Evolutionary conservation across 2,888 invertebrate species (phyloP), one percentile per base, ranked within the genome.

Genomic region (Erebia epiphron): DNA sequence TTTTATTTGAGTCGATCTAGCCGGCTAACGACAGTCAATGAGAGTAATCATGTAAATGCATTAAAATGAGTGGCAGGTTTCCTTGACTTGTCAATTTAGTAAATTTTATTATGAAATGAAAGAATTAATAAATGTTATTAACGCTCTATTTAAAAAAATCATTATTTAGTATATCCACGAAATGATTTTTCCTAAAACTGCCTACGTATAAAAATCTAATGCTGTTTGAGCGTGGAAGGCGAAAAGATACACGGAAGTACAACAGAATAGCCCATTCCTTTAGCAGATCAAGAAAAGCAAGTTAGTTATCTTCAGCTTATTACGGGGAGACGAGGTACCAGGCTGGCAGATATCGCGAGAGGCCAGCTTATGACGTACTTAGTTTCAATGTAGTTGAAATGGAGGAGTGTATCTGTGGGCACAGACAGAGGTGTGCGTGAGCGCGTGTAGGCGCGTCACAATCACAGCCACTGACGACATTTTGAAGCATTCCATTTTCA

Each of bases 251-350:
- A 81, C 89, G 90, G 89, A 89, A 89, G 86, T 83, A 75, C 77
- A 76, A 83, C 67, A 82, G 83, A 86, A 83, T 83, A 83, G 83
- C 84, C 79, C 82, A 83, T 84, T 84, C 81, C 83, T 82, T 81
- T 82, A 82, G 84, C 83, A 85, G 88, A 90, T 90, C 89, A 88
- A 90, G 89, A 89, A 89, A 89, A 88, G 87, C 89, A 86, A 89
- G 89, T 90, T 90, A 89, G 89, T 90, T 90, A 91, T 91, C 91
- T 91, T 89, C 89, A 90, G 91, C 92, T 93, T 92, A 92, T 93
- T 93, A 93, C 91, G 88, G 86, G 86, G 89, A 91, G 89, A 82
- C 86, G 83, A 79, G 81, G 86, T 91, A 93, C 92, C 83, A 92
- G 92, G 92, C 87, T 81, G 79, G 80, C 89, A 91, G 86, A 88